Percentiles rank a stretch among this genome's conserved stretches.
Conservation (phyloP, 35 echinoderm and acorn worm genomes). For the Strongylocentrotus purpuratus region DNA sequence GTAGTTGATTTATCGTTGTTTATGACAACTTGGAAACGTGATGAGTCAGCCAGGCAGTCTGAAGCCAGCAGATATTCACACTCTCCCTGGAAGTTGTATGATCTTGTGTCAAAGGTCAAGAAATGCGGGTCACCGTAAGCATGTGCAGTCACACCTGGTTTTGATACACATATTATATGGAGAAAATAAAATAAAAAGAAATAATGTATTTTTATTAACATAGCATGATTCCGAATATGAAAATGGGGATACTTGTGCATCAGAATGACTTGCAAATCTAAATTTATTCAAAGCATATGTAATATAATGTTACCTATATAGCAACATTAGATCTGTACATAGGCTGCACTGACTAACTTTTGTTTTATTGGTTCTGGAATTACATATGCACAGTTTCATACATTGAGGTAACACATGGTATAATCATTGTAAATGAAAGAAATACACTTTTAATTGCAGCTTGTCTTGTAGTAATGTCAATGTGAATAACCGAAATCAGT, state of each 20-base stretch:
- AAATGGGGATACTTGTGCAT: not conserved
- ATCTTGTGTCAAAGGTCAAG: slow-evolving; percentile 36
- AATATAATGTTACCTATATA: not conserved
- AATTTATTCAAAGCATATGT: not conserved
- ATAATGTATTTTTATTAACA: not conserved
- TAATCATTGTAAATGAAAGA: too few relatives aligned
- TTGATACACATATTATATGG: not conserved
- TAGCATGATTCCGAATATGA: not conserved
- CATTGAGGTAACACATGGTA: too few relatives aligned
- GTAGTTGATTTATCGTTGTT: not conserved
- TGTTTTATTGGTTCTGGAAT: too few relatives aligned
- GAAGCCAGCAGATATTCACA: slow-evolving; percentile 24
- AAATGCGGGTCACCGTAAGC: slow-evolving; percentile 39
- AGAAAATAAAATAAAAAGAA: not conserved
- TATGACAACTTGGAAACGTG: slow-evolving; percentile 36
- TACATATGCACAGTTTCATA: too few relatives aligned
- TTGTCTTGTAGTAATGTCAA: too few relatives aligned
- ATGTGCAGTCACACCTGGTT: slow-evolving; percentile 1
- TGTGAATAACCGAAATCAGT: too few relatives aligned
- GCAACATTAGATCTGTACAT: not conserved
- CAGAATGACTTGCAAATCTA: not conserved
- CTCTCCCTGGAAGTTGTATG: slow-evolving; percentile 34
- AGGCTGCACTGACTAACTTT: too few relatives aligned
- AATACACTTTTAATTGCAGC: too few relatives aligned
- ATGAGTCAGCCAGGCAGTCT: slow-evolving; percentile 14